phyloP scores from a whole-genome alignment of 2,113 vertebrate species.

The Serilophus lunatus region DNA sequence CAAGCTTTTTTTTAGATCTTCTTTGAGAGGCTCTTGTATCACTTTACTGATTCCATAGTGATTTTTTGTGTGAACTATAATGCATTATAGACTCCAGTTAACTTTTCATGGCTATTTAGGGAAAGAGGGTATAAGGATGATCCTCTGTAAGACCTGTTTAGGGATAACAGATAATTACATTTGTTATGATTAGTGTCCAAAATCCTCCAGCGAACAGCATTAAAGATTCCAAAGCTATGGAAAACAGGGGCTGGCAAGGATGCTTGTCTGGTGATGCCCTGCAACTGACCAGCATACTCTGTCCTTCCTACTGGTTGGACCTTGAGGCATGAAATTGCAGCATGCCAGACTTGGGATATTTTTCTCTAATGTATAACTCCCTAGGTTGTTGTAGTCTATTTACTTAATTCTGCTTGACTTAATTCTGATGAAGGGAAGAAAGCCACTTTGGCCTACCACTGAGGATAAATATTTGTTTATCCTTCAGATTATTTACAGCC shows the following conservation, averaged over 20 bases:
- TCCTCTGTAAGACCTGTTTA: not conserved
- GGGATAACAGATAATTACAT: not conserved
- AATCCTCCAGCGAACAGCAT: not conserved
- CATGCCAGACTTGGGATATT: not conserved
- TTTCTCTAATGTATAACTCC: not conserved
- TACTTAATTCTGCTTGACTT: not conserved
- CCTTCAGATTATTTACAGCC: not conserved
- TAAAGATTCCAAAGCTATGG: not conserved
- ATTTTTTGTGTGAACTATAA: not conserved
- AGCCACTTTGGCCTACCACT: not conserved
- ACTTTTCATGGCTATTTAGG: not conserved
- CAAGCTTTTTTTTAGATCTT: not conserved
- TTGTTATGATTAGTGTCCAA: not conserved
- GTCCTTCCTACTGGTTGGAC: not conserved
- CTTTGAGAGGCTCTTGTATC: fast-evolving
- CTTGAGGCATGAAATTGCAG: not conserved
- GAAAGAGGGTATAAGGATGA: not conserved
- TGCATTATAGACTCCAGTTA: not conserved
- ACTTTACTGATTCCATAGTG: not conserved
- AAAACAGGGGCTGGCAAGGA: not conserved
- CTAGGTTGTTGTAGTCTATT: not conserved
- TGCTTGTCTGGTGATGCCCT: not conserved
- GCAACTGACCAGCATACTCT: not conserved
- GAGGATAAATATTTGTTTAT: not conserved
- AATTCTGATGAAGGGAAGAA: not conserved